These are phyloP conservation scores for Girardinichthys multiradiatus DNA, from an alignment of 2,113 vertebrate genomes.

Conservation along the genomic window DNA sequence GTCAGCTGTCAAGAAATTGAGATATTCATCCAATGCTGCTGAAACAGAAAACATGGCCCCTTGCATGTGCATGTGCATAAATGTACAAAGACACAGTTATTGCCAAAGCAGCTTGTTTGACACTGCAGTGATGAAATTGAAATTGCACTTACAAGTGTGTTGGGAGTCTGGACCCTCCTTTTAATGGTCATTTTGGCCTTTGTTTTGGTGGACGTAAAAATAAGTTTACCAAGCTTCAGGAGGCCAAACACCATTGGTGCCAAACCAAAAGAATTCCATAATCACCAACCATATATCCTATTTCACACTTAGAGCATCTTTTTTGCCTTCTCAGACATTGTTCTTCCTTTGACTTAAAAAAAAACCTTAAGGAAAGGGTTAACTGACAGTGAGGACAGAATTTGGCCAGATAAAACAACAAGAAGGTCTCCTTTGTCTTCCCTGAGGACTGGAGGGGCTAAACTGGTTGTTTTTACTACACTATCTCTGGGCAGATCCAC, in stretches of 20 bases:
- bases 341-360: slow-evolving; percentile 34
- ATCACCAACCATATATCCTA: slow-evolving; percentile 58
- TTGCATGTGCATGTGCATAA: slow-evolving; percentile 69
- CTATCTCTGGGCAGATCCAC: slow-evolving; percentile 74
- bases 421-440: slow-evolving; percentile 48
- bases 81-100: slow-evolving; percentile 60
- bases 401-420: slow-evolving; percentile 74
- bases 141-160: slow-evolving; percentile 81
- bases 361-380: slow-evolving; percentile 46
- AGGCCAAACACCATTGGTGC: slow-evolving; percentile 44
- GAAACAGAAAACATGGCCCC: slow-evolving; percentile 82
- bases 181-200: slow-evolving; percentile 63
- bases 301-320: slow-evolving; percentile 71
- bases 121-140: slow-evolving; percentile 83
- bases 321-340: slow-evolving; percentile 51
- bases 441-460: slow-evolving; percentile 56
- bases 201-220: slow-evolving; percentile 60
- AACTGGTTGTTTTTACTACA: slow-evolving; percentile 62
- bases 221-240: slow-evolving; percentile 55
- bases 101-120: slow-evolving; percentile 70
- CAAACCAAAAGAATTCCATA: slow-evolving; percentile 59
- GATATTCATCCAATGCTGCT: slow-evolving; percentile 81
- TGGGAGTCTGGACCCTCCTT: slow-evolving; percentile 62
- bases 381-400: slow-evolving; percentile 64
- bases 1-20: slow-evolving; percentile 91